phyloP scores from a whole-genome alignment of 1,140 invertebrate species.

The Panagrolaimus sp. region DNA sequence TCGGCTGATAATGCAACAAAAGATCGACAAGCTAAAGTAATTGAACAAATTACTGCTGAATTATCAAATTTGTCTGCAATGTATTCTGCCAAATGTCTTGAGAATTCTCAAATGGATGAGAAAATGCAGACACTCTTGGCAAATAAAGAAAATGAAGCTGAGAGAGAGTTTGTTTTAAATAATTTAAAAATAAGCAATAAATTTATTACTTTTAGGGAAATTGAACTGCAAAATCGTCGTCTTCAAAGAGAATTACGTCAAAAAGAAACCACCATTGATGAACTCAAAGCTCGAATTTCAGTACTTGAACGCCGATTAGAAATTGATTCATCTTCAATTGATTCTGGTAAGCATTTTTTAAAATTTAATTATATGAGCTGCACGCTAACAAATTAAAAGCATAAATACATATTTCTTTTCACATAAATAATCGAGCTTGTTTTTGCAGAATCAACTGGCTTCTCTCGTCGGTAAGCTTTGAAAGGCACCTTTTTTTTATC shows the following conservation, averaged over 20 bases:
- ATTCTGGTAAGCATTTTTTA: background rate
- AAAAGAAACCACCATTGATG: slow-evolving; percentile 37
- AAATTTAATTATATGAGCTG: slow-evolving; percentile 11
- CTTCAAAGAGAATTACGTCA: slow-evolving; percentile 33
- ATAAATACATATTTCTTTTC: background rate
- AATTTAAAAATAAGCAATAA: background rate
- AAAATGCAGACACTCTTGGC: slow-evolving; percentile 69
- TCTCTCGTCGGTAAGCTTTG: slow-evolving; percentile 7
- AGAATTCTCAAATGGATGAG: slow-evolving; percentile 77
- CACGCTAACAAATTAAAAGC: slow-evolving; percentile 5
- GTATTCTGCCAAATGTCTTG: slow-evolving; percentile 82
- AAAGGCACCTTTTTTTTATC: background rate
- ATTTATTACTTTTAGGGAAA: slow-evolving; percentile 24
- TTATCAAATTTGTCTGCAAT: slow-evolving; percentile 79
- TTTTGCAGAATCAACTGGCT: slow-evolving; percentile 10
- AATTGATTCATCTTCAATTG: too few relatives aligned
- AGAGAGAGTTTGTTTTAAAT: background rate
- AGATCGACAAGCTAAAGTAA: slow-evolving; percentile 59
- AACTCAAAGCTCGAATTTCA: slow-evolving; percentile 26
- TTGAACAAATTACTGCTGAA: slow-evolving; percentile 76
- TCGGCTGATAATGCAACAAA: slow-evolving; percentile 16
- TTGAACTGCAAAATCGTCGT: slow-evolving; percentile 30
- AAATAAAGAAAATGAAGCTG: slow-evolving; percentile 33
- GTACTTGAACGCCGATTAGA: slow-evolving; percentile 27
- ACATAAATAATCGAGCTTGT: background rate